phyloP scores from a whole-genome alignment of 2,888 invertebrate genomes.

The Drosophila eohydei region DNA sequence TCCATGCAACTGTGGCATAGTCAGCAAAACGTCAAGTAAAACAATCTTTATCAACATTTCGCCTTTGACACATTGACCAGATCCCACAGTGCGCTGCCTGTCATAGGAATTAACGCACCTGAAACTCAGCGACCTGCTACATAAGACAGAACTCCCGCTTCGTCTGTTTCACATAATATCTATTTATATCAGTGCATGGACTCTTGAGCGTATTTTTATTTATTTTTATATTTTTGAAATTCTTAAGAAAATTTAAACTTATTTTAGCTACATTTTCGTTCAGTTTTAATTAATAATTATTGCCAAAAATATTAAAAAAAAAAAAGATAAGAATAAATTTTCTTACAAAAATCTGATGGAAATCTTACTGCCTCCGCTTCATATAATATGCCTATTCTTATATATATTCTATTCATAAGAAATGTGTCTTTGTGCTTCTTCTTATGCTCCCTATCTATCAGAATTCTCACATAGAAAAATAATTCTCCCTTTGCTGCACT shows the following conservation, averaged over 20 bases:
- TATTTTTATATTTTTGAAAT: not conserved
- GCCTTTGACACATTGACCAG: constrained; percentile 36
- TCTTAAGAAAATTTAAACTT: not conserved
- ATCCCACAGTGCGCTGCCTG: constrained; percentile 23
- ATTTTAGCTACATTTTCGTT: too few relatives aligned
- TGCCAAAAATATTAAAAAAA: too few relatives aligned
- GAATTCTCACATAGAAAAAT: too few relatives aligned
- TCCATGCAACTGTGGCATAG: constrained; percentile 27
- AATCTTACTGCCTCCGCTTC: too few relatives aligned
- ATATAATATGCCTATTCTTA: too few relatives aligned
- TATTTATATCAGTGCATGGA: not conserved
- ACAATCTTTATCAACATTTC: constrained; percentile 19
- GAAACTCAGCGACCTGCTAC: constrained; percentile 2
- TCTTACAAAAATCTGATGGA: too few relatives aligned
- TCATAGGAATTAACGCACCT: constrained; percentile 16
- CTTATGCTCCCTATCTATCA: too few relatives aligned
- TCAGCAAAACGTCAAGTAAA: constrained; percentile 2
- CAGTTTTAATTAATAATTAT: too few relatives aligned
- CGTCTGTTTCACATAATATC: not conserved
- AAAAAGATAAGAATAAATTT: too few relatives aligned
- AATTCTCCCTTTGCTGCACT: not conserved
- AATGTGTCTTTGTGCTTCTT: too few relatives aligned
- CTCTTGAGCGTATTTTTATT: not conserved
- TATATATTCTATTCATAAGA: too few relatives aligned
- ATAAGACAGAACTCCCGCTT: not conserved